phyloP scores from a whole-genome alignment of 2,888 invertebrate species.

The Dolichomitus sp. region DNA sequence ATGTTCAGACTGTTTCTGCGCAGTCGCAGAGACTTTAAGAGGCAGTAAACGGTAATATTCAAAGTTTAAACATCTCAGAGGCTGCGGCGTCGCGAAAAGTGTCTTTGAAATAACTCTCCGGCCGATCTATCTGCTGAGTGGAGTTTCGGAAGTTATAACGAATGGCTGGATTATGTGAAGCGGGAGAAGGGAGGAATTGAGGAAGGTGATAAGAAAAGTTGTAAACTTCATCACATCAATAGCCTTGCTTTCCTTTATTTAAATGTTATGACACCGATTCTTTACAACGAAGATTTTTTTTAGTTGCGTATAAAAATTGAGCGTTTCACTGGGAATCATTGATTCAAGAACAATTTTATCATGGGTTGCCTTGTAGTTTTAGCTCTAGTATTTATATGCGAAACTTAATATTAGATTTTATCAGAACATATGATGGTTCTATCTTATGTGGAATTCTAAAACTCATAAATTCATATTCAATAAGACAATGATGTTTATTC shows the following conservation, averaged over 20 bases:
- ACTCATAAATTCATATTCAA: no score
- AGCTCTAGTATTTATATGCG: no score
- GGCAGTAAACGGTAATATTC: conserved; percentile 28
- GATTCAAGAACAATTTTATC: no score
- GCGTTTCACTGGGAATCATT: no score
- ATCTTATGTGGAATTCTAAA: no score
- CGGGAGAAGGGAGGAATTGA: not conserved
- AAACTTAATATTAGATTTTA: no score
- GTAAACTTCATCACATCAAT: not conserved
- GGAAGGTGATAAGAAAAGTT: not conserved
- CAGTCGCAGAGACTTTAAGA: not conserved
- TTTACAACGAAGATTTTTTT: not conserved
- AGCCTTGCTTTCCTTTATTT: not conserved
- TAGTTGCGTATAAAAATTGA: no score
- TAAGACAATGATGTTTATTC: no score
- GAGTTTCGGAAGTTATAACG: conserved; percentile 6
- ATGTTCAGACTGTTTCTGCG: not conserved
- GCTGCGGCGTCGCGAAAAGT: not conserved
- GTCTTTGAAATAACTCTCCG: conserved; percentile 5
- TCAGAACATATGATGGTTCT: no score
- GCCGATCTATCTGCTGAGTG: not conserved
- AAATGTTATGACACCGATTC: not conserved
- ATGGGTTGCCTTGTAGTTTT: no score
- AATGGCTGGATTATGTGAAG: not conserved
- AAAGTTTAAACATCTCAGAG: conserved; percentile 47